Conservation (phyloP, 2,888 invertebrate species). For the Stenchaetothrips biformis region DNA sequence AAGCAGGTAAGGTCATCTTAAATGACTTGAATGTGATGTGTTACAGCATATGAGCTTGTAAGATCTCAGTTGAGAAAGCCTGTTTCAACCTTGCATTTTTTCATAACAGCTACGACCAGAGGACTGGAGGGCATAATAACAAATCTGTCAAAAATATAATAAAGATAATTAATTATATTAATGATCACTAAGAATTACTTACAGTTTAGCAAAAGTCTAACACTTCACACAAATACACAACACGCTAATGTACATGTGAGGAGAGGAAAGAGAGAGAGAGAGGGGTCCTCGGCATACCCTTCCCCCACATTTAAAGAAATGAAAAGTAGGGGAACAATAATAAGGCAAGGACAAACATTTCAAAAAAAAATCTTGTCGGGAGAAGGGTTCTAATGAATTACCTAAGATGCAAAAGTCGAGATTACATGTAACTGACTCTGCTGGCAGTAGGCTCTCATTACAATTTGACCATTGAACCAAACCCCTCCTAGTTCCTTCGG, state of each 20-base stretch:
- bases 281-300: not conserved
- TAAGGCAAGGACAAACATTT: not conserved
- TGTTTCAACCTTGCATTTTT: too few relatives aligned
- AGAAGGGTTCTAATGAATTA: not conserved
- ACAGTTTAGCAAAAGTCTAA: conserved; percentile 25
- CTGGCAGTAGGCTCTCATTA: not conserved
- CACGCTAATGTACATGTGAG: conserved; percentile 24
- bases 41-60: too few relatives aligned
- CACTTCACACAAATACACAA: conserved; percentile 25
- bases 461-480: conserved; percentile 1
- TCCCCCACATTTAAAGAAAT: not conserved
- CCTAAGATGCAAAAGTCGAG: not conserved
- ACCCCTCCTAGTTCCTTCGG: not conserved
- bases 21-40: too few relatives aligned
- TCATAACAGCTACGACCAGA: too few relatives aligned
- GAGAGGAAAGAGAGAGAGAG: conserved; percentile 18
- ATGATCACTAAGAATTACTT: conserved; percentile 25
- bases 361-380: not conserved
- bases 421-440: not conserved
- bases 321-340: not conserved
- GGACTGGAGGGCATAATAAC: not conserved
- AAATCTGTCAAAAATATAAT: not conserved
- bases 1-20: too few relatives aligned
- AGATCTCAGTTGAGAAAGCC: too few relatives aligned
- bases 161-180: conserved; percentile 25